Percentiles rank a stretch among this genome's conserved stretches.
phyloP scores from a whole-genome alignment of 2,888 invertebrate species.

The Cheilosia scutellata region DNA sequence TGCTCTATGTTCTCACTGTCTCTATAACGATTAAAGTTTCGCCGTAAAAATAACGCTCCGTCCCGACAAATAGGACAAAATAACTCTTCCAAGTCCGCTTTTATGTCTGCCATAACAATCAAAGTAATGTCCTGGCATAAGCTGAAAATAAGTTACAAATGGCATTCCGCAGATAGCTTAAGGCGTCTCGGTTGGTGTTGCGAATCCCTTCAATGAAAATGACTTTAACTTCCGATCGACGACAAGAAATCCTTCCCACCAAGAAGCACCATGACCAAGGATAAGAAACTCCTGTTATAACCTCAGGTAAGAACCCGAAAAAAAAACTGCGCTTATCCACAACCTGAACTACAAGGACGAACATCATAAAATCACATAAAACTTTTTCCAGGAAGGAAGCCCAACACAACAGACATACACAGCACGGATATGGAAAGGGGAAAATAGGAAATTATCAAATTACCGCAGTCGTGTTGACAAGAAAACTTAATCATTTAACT shows the following conservation, averaged over 20 bases:
- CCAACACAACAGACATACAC: neutral
- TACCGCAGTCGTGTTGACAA: constrained; percentile 71
- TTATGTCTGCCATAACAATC: constrained; percentile 67
- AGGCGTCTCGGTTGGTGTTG: constrained; percentile 3
- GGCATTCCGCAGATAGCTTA: constrained; percentile 5
- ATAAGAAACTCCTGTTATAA: constrained; percentile 7
- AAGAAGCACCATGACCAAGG: constrained; percentile 12
- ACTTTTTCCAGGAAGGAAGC: constrained; percentile 65
- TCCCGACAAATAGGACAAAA: constrained; percentile 26
- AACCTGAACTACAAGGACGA: constrained; percentile 27
- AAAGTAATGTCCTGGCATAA: constrained; percentile 66
- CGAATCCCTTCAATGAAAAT: constrained; percentile 42
- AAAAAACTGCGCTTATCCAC: neutral
- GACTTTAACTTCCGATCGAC: constrained; percentile 50
- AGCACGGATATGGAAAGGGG: neutral
- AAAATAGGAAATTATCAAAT: constrained; percentile 69
- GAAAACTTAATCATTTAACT: constrained; percentile 68
- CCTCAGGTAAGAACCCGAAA: constrained; percentile 27
- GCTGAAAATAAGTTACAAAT: constrained; percentile 62
- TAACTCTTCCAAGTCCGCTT: constrained; percentile 58
- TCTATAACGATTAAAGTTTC: constrained; percentile 51
- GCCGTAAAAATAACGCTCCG: constrained; percentile 54
- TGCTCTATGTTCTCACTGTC: constrained; percentile 26
- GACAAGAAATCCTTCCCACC: neutral
- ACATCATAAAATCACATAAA: constrained; percentile 61